These are phyloP conservation scores for Herpailurus yagouaroundi DNA, from an alignment of 2,113 vertebrate genomes.

Conservation along the genomic window DNA sequence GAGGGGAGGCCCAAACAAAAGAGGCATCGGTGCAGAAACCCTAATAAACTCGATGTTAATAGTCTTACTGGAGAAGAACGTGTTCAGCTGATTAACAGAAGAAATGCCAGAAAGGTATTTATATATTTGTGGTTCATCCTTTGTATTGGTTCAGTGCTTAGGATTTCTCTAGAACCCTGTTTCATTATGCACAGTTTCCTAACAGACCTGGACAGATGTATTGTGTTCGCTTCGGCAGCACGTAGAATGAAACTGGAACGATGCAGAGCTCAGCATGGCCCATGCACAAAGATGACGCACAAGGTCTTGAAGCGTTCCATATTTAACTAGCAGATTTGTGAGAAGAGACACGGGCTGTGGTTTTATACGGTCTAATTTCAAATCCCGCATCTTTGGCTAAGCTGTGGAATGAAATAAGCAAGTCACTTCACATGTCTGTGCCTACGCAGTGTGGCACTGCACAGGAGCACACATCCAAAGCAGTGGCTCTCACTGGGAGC, in stretches of 20 bases:
- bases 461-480: background rate
- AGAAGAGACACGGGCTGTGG: background rate
- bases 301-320: too few species aligned
- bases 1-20: constrained; percentile 98
- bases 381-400: background rate
- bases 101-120: constrained; percentile 97
- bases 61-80: constrained; percentile 98
- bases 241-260: too few species aligned
- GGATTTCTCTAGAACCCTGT: background rate
- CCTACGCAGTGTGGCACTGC: background rate
- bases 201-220: background rate
- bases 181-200: background rate
- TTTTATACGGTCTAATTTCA: background rate
- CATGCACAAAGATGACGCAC: too few species aligned
- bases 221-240: too few species aligned
- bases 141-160: background rate
- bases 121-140: background rate
- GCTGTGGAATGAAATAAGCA: background rate
- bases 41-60: constrained; percentile 98
- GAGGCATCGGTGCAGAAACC: constrained; percentile 97
- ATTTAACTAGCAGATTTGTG: background rate
- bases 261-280: too few species aligned
- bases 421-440: background rate
- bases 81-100: constrained; percentile 98
- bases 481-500: background rate